Conservation (phyloP, 2,888 invertebrate species). For the Trisateles emortualis region DNA sequence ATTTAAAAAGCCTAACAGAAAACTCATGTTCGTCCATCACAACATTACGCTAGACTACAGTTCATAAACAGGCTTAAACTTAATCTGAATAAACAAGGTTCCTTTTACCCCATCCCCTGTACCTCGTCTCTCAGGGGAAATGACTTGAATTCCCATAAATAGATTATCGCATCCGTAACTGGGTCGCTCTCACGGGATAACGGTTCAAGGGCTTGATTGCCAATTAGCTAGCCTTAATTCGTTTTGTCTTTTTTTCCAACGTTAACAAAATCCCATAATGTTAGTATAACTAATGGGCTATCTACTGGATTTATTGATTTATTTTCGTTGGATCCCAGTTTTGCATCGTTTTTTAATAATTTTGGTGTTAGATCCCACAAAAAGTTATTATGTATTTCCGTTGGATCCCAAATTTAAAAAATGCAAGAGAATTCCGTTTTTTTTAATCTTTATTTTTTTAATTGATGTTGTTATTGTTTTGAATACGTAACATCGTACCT, state of each 20-base stretch:
- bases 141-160: conserved; percentile 42
- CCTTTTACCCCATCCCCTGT: not conserved
- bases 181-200: conserved; percentile 33
- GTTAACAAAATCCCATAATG: conserved; percentile 10
- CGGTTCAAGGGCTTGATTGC: conserved; percentile 38
- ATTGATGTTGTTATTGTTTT: no score
- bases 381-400: no score
- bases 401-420: no score
- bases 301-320: conserved; percentile 1
- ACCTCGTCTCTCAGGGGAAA: conserved; percentile 25
- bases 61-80: not conserved
- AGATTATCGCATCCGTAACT: conserved; percentile 37
- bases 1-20: no score
- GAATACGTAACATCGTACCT: no score
- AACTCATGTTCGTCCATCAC: no score
- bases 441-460: no score
- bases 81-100: conserved; percentile 26
- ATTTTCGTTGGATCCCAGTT: no score
- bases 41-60: conserved; percentile 4
- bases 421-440: no score
- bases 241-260: conserved; percentile 6
- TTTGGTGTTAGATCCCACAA: no score
- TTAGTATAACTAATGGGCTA: conserved; percentile 12
- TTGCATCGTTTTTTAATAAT: no score
- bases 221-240: conserved; percentile 33